Evolutionary conservation across 2,797 vertebrate genomes (phyloP).

Genomic region (Anguilla megastoma): DNA sequence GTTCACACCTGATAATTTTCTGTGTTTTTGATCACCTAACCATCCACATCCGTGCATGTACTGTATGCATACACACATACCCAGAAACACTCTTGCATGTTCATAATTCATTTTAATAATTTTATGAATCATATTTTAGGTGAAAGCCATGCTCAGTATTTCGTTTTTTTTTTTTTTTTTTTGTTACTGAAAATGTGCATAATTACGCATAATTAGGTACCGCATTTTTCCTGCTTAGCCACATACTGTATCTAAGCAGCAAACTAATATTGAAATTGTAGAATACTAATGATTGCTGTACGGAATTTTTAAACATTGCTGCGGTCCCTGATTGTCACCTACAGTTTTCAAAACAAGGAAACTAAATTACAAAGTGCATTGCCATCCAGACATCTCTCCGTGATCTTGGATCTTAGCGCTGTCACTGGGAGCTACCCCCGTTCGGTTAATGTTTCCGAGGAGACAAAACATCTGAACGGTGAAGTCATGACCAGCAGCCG

Average conservation of each 20-base stretch:
- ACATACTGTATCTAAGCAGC: not conserved
- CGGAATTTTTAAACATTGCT: not conserved
- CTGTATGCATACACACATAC: not conserved
- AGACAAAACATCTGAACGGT: slow-evolving; percentile 33
- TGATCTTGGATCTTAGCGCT: not conserved
- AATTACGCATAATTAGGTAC: not conserved
- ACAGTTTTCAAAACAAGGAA: not conserved
- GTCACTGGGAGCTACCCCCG: not conserved
- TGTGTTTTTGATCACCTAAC: too few relatives aligned
- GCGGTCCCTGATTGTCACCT: not conserved
- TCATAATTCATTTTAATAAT: slow-evolving; percentile 19
- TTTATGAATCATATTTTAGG: not conserved
- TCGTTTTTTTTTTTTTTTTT: slow-evolving; percentile 20
- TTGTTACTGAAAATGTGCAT: not conserved
- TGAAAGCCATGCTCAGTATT: slow-evolving; percentile 23
- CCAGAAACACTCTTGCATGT: slow-evolving; percentile 23
- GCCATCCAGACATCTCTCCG: not conserved
- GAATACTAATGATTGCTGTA: not conserved
- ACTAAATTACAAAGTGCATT: not conserved
- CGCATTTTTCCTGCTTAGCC: not conserved
- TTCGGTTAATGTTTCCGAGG: slow-evolving; percentile 26
- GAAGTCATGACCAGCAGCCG: slow-evolving; percentile 19
- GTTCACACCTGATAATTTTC: too few relatives aligned
- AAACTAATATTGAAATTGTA: not conserved
- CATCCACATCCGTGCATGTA: not conserved